Conservation (phyloP, 2,113 vertebrate species). For the Azemiops feae region DNA sequence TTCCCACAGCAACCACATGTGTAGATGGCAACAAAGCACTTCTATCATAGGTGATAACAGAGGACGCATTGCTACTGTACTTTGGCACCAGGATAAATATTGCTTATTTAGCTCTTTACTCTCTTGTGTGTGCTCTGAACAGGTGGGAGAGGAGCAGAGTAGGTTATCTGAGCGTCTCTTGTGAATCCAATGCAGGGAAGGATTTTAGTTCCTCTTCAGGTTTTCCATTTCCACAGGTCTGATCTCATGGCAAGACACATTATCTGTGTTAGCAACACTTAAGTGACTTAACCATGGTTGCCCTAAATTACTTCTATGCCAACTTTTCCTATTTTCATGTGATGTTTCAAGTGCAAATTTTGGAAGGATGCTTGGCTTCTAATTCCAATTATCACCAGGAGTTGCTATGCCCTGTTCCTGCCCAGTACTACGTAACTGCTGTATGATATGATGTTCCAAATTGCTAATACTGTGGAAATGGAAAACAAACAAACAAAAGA, state of each 20-base stretch:
- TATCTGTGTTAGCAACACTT: not conserved
- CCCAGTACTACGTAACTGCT: not conserved
- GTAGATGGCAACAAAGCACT: not conserved
- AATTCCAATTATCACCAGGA: not conserved
- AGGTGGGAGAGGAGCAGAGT: not conserved
- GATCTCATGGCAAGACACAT: not conserved
- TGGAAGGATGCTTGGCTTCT: not conserved
- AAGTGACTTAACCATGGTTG: not conserved
- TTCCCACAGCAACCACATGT: not conserved
- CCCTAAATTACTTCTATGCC: not conserved
- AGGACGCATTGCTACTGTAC: not conserved
- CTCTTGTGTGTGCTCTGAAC: not conserved
- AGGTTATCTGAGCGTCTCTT: not conserved
- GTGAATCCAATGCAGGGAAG: not conserved
- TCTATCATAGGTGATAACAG: not conserved
- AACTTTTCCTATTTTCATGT: not conserved
- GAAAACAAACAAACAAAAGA: not conserved
- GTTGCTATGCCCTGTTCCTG: not conserved
- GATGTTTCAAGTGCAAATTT: not conserved
- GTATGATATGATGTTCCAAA: not conserved
- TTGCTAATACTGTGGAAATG: not conserved
- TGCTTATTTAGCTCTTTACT: not conserved
- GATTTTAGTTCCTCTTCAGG: not conserved
- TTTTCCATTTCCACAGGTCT: not conserved
- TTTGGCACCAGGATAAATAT: not conserved